Base-by-base conservation (phyloP, 2,888 invertebrate species). In the Mimas tiliae region DNA sequence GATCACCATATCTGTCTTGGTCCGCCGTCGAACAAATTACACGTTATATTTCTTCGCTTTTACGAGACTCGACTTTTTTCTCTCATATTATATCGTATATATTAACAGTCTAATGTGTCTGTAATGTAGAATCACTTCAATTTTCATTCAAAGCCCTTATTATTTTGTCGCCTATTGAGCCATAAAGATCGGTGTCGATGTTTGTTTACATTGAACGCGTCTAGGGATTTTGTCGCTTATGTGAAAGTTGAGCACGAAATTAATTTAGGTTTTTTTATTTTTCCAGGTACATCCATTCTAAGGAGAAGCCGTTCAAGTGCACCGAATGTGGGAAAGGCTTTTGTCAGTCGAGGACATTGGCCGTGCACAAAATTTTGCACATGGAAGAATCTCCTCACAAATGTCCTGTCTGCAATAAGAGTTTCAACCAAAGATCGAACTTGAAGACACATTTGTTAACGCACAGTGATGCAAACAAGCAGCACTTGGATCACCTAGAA, bases 281-380 rank as follows among this genome's bases (percentile, higher is more conserved):
- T 94, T 94, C 67, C 94, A 98, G 98, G 86, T 99, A 99, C 93
- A 99, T 99, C 74, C 99, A 99, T 93, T 98, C 98, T 74, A 99
- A 99, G 86, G 98, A 99, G 90, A 99, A 99, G 88, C 99, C 99
- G 0, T 99, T 99, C 94, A 99, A 98, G 85, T 99, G 99, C 89
- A 95, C 95, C 4, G 97, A 98, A 79, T 99, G 99, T 88, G 98
- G 98, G 55, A 99, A 99, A 91, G 99, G 99, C 6, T 99, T 99
- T 91, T 99, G 99, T 87, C 99, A 99, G 86, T 98, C 98, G 27
- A 95, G 99, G 64, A 99, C 99, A 0, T 93, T 99, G 74, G 98
- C 99, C 0, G 99, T 99, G 1, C 99, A 99, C 93, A 97, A 97
- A 88, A 98, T 98, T 72, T 95, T 98, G 42, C 98, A 98, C 85